Evolutionary conservation across 2,797 vertebrate genomes (phyloP).

Genomic region (Cephalopachus bancanus): DNA sequence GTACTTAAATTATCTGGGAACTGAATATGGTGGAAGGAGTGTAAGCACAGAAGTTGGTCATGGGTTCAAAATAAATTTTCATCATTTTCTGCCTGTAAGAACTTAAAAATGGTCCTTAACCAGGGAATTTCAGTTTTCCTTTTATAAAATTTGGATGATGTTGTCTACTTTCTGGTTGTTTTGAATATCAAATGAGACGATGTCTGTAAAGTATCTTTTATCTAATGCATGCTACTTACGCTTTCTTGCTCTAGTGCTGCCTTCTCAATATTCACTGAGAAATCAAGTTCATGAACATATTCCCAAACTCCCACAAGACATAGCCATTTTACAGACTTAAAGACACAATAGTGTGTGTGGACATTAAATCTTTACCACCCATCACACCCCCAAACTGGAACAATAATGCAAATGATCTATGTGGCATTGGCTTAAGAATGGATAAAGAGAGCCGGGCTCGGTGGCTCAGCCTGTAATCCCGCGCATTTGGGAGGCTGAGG

Average conservation of each 20-base stretch:
- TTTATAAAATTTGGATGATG: background rate
- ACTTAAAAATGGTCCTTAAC: background rate
- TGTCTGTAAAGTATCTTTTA: background rate
- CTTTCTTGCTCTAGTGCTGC: background rate
- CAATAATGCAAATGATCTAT: background rate
- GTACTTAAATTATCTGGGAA: background rate
- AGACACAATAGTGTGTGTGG: background rate
- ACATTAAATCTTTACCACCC: background rate
- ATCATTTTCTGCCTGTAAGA: background rate
- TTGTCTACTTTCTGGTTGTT: background rate
- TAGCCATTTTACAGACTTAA: background rate
- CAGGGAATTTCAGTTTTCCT: background rate
- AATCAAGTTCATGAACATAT: background rate
- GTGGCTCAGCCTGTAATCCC: no score
- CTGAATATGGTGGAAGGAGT: background rate
- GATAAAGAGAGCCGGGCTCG: background rate
- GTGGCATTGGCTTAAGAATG: background rate
- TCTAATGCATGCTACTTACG: background rate
- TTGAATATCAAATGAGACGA: background rate
- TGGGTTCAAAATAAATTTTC: background rate
- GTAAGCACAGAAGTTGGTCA: background rate
- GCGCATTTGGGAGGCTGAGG: no score
- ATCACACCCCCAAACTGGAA: background rate
- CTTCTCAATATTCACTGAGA: background rate
- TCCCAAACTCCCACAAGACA: background rate